Evolutionary conservation across 2,113 vertebrate genomes (phyloP).

Genomic region (Ibidorhyncha struthersii): DNA sequence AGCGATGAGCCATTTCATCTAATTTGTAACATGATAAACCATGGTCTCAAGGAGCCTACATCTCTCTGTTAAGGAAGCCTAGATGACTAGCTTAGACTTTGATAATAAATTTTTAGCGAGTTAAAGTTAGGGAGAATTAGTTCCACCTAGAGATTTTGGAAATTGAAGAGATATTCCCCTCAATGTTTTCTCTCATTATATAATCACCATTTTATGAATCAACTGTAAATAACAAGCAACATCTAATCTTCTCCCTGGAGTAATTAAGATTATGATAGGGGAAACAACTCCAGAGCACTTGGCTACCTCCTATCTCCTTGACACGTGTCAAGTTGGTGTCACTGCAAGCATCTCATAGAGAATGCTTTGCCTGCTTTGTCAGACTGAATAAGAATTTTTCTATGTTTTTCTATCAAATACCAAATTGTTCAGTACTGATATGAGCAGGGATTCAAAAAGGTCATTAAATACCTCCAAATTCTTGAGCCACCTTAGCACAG

Average conservation of each 20-base stretch:
- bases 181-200: constrained; percentile 41
- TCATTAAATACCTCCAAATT: neutral
- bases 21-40: neutral
- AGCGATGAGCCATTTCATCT: neutral
- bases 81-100: neutral
- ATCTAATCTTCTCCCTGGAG: constrained; percentile 57
- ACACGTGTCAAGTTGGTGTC: neutral
- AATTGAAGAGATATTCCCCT: neutral
- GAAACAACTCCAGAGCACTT: constrained; percentile 10
- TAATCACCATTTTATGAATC: constrained; percentile 56
- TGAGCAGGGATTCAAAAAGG: neutral
- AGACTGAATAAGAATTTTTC: neutral
- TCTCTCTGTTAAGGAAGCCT: neutral
- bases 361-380: neutral
- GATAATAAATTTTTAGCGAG: neutral
- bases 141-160: neutral
- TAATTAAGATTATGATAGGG: constrained; percentile 55
- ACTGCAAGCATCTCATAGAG: neutral
- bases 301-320: constrained; percentile 15
- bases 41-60: neutral
- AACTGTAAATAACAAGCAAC: constrained; percentile 34
- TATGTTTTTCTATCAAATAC: neutral
- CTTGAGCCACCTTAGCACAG: neutral
- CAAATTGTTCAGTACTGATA: neutral
- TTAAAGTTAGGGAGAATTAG: neutral